Evolutionary conservation across 2,888 invertebrate genomes (phyloP).

Genomic region (Rutpela maculata): DNA sequence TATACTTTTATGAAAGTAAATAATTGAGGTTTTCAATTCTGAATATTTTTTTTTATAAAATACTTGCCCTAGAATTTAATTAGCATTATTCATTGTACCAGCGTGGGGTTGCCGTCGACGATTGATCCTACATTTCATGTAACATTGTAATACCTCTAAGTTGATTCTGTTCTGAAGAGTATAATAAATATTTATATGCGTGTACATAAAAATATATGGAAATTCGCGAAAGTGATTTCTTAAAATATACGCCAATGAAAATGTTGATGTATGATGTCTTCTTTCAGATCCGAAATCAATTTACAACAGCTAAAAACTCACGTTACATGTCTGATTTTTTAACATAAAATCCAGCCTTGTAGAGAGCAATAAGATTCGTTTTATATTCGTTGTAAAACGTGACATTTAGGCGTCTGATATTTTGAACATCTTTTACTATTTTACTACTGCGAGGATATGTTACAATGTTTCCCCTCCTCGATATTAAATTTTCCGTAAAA

Average conservation of each 20-base stretch:
- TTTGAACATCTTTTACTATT: conserved; percentile 40
- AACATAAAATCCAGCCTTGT: conserved; percentile 30
- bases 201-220: background rate
- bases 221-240: conserved; percentile 11
- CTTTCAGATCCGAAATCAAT: conserved; percentile 26
- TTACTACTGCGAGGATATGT: conserved; percentile 29
- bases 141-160: background rate
- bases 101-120: background rate
- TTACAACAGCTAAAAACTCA: conserved; percentile 27
- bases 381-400: conserved; percentile 44
- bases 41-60: too few species aligned
- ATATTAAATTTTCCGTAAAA: conserved; percentile 31
- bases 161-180: background rate
- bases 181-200: background rate
- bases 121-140: background rate
- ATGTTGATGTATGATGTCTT: conserved; percentile 27
- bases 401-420: conserved; percentile 41
- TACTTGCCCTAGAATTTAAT: too few species aligned
- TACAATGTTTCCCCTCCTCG: conserved; percentile 35
- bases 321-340: conserved; percentile 35
- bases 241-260: conserved; percentile 21
- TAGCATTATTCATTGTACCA: too few species aligned
- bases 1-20: too few species aligned
- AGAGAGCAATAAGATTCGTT: conserved; percentile 36
- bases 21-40: too few species aligned